phyloP scores from a whole-genome alignment of 1,140 invertebrate species.

The Plodia interpunctella region DNA sequence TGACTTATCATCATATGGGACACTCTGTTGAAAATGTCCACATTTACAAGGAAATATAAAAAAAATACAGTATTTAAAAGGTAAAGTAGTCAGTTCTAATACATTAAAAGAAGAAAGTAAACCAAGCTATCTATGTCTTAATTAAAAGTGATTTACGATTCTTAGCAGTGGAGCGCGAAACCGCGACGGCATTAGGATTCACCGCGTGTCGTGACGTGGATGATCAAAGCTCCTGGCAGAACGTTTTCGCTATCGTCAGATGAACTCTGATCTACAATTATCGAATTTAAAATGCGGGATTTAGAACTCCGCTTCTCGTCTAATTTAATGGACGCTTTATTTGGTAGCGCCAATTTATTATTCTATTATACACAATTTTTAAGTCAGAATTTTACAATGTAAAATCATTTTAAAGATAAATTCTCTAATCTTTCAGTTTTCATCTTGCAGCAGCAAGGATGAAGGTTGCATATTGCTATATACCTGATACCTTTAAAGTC shows the following conservation, averaged over 20 bases:
- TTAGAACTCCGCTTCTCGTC: background rate
- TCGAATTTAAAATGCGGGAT: background rate
- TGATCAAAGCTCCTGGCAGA: background rate
- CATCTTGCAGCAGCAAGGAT: background rate
- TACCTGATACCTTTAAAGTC: background rate
- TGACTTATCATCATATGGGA: too few species aligned
- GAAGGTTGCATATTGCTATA: background rate
- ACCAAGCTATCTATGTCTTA: background rate
- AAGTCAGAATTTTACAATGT: too few species aligned
- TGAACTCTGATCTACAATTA: constrained; percentile 1
- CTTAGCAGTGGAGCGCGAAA: background rate
- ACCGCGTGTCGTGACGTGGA: background rate
- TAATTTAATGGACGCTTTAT: background rate
- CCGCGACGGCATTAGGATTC: background rate
- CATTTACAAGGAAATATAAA: too few species aligned
- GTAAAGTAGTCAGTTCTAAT: too few species aligned
- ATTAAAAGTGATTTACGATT: background rate
- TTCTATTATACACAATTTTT: too few species aligned
- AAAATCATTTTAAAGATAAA: background rate
- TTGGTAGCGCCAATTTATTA: background rate
- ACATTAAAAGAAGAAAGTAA: background rate
- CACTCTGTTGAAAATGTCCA: too few species aligned
- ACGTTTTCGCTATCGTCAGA: background rate
- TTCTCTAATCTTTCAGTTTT: too few species aligned
- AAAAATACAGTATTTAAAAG: too few species aligned